A percentile compares a stretch with the other conserved stretches of the same genome.
These are phyloP conservation scores for Latrodectus geometricus DNA, from an alignment of 1,140 invertebrate species.

Conservation along the genomic window DNA sequence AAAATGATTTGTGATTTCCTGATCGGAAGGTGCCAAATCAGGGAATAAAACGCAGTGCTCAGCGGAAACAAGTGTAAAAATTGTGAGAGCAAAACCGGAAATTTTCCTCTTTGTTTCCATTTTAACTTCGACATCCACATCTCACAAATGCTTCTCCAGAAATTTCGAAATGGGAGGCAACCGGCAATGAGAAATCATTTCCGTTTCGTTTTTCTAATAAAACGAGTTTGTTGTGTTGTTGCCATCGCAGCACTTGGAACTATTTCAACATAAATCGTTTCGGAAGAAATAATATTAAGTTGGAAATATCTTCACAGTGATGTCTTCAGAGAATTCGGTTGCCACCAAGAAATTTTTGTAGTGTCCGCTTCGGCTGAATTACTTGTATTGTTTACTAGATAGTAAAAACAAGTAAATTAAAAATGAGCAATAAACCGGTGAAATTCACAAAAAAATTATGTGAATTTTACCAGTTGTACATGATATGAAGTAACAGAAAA, in stretches of 20 bases:
- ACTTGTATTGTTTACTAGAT: too few relatives aligned
- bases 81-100: not conserved
- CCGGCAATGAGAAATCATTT: not conserved
- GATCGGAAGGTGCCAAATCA: not conserved
- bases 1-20: not conserved
- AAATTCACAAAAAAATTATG: too few relatives aligned
- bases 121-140: not conserved
- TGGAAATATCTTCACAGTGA: not conserved
- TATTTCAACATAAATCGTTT: not conserved
- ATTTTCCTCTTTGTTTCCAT: not conserved
- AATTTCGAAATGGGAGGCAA: not conserved
- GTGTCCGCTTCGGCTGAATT: too few relatives aligned
- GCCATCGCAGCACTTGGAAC: not conserved
- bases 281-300: not conserved
- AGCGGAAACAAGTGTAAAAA: not conserved
- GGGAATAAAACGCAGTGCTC: not conserved
- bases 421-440: too few relatives aligned
- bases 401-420: too few relatives aligned
- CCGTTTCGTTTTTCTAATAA: not conserved
- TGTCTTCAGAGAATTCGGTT: too few relatives aligned
- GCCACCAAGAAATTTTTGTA: too few relatives aligned
- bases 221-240: not conserved
- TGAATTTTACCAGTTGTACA: too few relatives aligned
- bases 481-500: too few relatives aligned
- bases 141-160: not conserved